Evolutionary conservation across 2,113 vertebrate genomes (phyloP).

Genomic region (Neopipo cinnamomea): DNA sequence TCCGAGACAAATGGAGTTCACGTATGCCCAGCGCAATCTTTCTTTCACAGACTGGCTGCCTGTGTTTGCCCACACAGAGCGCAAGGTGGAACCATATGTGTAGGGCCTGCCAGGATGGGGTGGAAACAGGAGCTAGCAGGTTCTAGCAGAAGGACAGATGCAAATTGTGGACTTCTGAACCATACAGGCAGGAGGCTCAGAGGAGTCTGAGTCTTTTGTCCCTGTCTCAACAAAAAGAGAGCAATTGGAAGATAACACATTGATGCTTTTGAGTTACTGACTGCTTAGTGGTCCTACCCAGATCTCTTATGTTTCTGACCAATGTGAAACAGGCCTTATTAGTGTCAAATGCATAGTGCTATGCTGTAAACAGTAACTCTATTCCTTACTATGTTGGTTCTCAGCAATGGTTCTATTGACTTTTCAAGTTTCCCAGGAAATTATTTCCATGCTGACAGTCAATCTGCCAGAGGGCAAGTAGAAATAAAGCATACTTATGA

Average conservation of each 20-base stretch:
- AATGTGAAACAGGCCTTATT: not conserved
- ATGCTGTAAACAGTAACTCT: not conserved
- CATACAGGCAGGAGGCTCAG: not conserved
- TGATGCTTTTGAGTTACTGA: not conserved
- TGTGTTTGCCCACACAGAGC: rapidly evolving
- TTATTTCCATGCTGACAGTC: not conserved
- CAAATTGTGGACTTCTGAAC: rapidly evolving
- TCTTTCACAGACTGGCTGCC: rapidly evolving
- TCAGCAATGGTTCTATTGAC: not conserved
- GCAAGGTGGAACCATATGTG: rapidly evolving
- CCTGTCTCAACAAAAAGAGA: not conserved
- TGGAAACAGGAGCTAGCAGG: not conserved
- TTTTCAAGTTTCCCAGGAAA: not conserved
- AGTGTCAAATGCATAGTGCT: not conserved
- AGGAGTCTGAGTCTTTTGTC: not conserved
- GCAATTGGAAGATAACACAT: not conserved
- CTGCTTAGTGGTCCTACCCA: not conserved
- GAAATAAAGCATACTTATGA: not conserved
- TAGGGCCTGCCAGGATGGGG: rapidly evolving
- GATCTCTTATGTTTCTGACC: not conserved
- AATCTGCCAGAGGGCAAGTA: not conserved
- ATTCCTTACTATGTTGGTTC: not conserved
- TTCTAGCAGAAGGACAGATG: rapidly evolving
- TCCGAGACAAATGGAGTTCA: rapidly evolving
- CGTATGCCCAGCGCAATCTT: not conserved